phyloP scores from a whole-genome alignment of 2,888 invertebrate species.

The Nomada lathburiana region DNA sequence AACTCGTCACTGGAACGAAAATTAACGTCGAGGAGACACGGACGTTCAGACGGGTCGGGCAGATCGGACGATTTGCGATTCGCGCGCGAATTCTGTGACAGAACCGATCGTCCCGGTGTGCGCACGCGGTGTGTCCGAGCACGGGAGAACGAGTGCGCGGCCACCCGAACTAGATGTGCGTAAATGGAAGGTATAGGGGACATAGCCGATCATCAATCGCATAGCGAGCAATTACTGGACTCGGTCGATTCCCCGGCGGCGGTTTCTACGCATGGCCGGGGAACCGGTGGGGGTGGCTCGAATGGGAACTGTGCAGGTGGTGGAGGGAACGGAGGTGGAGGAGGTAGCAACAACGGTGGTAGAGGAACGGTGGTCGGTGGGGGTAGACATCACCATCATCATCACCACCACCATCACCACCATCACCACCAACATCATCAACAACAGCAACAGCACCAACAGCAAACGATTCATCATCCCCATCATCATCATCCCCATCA shows the following conservation, averaged over 20 bases:
- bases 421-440: slow-evolving; percentile 80
- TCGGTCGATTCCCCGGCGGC: slow-evolving; percentile 84
- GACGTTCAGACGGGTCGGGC: too few relatives aligned
- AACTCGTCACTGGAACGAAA: too few relatives aligned
- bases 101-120: slow-evolving; percentile 15
- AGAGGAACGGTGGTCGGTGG: slow-evolving; percentile 71
- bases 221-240: slow-evolving; percentile 84
- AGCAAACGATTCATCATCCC: slow-evolving; percentile 65
- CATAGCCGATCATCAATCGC: slow-evolving; percentile 84
- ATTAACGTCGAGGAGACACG: too few relatives aligned
- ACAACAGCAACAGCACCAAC: slow-evolving; percentile 67
- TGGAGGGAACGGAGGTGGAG: slow-evolving; percentile 73
- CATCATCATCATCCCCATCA: slow-evolving; percentile 72
- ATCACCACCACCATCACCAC: slow-evolving; percentile 79
- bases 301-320: slow-evolving; percentile 77
- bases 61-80: neutral
- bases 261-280: slow-evolving; percentile 73
- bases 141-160: slow-evolving; percentile 74
- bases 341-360: slow-evolving; percentile 72
- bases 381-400: slow-evolving; percentile 83
- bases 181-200: slow-evolving; percentile 85
- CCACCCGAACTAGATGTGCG: slow-evolving; percentile 82
- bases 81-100: neutral
- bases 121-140: slow-evolving; percentile 60
- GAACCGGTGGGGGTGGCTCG: slow-evolving; percentile 80